These are phyloP conservation scores for Macrobrachium rosenbergii DNA, from an alignment of 1,140 invertebrate species.

Conservation along the genomic window DNA sequence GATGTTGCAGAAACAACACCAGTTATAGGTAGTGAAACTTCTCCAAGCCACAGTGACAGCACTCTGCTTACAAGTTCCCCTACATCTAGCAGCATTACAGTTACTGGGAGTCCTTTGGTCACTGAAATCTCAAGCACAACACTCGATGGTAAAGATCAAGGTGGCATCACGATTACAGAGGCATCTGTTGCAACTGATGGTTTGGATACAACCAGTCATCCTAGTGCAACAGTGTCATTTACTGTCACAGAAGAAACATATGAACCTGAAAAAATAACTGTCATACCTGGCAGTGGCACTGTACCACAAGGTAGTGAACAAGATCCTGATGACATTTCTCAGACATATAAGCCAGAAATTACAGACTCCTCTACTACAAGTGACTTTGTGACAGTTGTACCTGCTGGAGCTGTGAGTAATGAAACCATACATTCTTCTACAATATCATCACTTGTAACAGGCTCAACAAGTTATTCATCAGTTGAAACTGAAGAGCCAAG, in stretches of 20 bases:
- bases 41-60: background rate
- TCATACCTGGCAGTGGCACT: too few relatives aligned
- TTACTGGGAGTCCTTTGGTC: background rate
- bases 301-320: too few relatives aligned
- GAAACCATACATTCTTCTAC: background rate
- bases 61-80: background rate
- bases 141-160: background rate
- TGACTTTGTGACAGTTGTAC: slow-evolving; percentile 28
- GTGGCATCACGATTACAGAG: background rate
- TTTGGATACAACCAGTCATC: background rate
- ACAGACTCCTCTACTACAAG: slow-evolving; percentile 67
- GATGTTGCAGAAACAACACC: background rate
- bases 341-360: slow-evolving; percentile 9
- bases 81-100: background rate
- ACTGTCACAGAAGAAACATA: slow-evolving; percentile 16
- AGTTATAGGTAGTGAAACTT: slow-evolving; percentile 2
- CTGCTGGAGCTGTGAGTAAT: background rate
- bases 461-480: background rate
- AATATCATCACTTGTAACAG: background rate
- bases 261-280: background rate
- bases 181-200: slow-evolving; percentile 33
- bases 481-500: background rate
- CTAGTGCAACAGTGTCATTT: background rate
- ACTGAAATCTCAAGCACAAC: background rate
- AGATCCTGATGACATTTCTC: too few relatives aligned